These are phyloP conservation scores for Acanthopagrus latus DNA, from an alignment of 2,797 vertebrate genomes.

Conservation along the genomic window DNA sequence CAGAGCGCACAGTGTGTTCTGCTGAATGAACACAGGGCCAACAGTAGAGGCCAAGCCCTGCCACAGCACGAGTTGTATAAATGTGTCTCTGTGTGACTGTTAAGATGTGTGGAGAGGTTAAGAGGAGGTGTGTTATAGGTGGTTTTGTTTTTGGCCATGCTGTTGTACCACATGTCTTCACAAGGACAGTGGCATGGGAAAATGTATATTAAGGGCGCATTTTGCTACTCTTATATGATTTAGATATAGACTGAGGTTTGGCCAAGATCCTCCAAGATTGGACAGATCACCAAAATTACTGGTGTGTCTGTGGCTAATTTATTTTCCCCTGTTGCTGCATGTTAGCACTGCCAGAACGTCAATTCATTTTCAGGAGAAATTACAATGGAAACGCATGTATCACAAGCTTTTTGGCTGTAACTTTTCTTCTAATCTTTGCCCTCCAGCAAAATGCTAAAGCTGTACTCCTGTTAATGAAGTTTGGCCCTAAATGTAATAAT, in stretches of 20 bases:
- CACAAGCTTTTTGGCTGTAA: too few species aligned
- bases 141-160: slow-evolving; percentile 9
- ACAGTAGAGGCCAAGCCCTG: slow-evolving; percentile 47
- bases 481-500: too few species aligned
- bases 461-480: too few species aligned
- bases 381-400: too few species aligned
- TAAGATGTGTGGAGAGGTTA: slow-evolving; percentile 48
- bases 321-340: too few species aligned
- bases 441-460: too few species aligned
- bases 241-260: background rate
- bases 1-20: slow-evolving; percentile 71
- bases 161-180: slow-evolving; percentile 13
- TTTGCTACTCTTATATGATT: slow-evolving; percentile 4
- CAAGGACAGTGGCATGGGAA: slow-evolving; percentile 15
- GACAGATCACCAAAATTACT: too few species aligned
- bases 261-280: background rate
- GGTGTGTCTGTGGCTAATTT: too few species aligned
- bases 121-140: slow-evolving; percentile 27
- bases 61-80: slow-evolving; percentile 54
- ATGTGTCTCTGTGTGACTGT: slow-evolving; percentile 68
- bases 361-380: too few species aligned
- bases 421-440: too few species aligned
- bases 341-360: too few species aligned
- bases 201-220: background rate
- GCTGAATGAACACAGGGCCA: slow-evolving; percentile 73